Evolutionary conservation across 2,113 vertebrate genomes (phyloP), one percentile per base, ranked within the genome.

Genomic region (Muscicapa adusta): DNA sequence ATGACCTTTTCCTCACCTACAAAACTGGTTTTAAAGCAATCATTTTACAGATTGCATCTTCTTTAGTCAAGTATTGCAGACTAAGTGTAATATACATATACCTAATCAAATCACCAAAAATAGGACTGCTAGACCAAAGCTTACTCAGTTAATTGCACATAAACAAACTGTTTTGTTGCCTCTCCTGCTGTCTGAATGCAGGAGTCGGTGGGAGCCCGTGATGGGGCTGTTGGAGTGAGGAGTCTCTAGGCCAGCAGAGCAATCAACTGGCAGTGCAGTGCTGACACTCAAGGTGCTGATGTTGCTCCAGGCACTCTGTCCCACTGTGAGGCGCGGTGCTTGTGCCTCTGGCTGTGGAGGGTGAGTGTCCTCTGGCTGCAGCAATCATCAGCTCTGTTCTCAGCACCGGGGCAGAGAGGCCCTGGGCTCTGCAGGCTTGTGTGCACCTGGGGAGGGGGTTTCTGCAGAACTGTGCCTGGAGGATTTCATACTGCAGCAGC

Each of bases 251-350:
- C 24, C 29, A 67, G n/a, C 48, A 34, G 62, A 43, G 43, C 10
- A 22, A 9, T 56, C 0, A 1, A 67, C 62, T 72, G 77, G 57
- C 53, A 33, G 0, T 43, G 75, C 62, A 51, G 54, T 43, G 36
- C 51, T 61, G 31, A 8, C 54, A 1, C 15, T 68, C 12, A 2
- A 10, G 51, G 12, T 56, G 53, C 53, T 33, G 31, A 8, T 20
- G 45, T 45, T 51, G 47, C 60, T 71, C 47, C 0, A 1, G 1
- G 0, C 15, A 34, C 86, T 73, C 2, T 0, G 9, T 18, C 23
- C 40, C 6, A 1, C 47, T 6, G 45, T 2, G 2, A 42, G 56
- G 42, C 36, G 47, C 0, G 0, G 61, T 53, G 45, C 68, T 45
- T 19, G 51, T 3, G 15, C 42, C 26, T 72, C 38, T 34, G 70